A percentile compares a stretch with the other conserved stretches of the same genome.
These are phyloP conservation scores for Lycaena phlaeas DNA, from an alignment of 2,888 invertebrate species.

Conservation along the genomic window DNA sequence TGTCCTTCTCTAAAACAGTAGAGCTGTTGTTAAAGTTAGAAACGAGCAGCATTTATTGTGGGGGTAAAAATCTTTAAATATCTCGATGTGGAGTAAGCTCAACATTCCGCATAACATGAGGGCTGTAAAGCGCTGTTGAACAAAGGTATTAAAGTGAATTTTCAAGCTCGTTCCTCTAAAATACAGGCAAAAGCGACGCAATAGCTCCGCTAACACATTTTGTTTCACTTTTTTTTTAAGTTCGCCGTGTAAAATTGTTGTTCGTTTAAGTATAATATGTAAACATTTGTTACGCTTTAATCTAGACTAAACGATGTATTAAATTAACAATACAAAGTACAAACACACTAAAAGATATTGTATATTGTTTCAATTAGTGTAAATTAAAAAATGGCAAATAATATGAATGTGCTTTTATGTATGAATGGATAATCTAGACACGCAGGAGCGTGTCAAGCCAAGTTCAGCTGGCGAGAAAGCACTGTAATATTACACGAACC, in stretches of 20 bases:
- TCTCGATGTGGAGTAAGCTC: conserved; percentile 45
- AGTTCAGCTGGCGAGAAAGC: too few relatives aligned
- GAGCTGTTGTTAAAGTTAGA: too few relatives aligned
- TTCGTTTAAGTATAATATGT: conserved; percentile 31
- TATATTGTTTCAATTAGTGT: too few relatives aligned
- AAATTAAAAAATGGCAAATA: too few relatives aligned
- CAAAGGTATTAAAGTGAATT: conserved; percentile 69
- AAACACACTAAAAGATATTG: too few relatives aligned
- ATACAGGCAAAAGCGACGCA: conserved; percentile 54
- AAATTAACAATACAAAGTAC: too few relatives aligned
- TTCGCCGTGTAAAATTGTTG: conserved; percentile 59
- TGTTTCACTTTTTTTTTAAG: conserved; percentile 34
- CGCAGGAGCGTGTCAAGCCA: too few relatives aligned
- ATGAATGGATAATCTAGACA: too few relatives aligned
- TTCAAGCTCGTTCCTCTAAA: conserved; percentile 52
- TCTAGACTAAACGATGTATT: too few relatives aligned
- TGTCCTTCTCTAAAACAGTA: too few relatives aligned
- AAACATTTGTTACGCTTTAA: conserved; percentile 39
- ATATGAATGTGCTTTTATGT: too few relatives aligned
- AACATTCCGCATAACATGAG: conserved; percentile 51
- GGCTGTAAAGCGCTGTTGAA: conserved; percentile 62
- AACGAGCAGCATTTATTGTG: conserved; percentile 30
- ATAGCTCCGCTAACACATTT: conserved; percentile 60
- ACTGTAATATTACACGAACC: too few relatives aligned
- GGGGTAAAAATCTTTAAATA: conserved; percentile 33